Evolutionary conservation across 2,113 vertebrate species (phyloP), one percentile per base, ranked within the genome.

Genomic region (Cryptotis parvus): DNA sequence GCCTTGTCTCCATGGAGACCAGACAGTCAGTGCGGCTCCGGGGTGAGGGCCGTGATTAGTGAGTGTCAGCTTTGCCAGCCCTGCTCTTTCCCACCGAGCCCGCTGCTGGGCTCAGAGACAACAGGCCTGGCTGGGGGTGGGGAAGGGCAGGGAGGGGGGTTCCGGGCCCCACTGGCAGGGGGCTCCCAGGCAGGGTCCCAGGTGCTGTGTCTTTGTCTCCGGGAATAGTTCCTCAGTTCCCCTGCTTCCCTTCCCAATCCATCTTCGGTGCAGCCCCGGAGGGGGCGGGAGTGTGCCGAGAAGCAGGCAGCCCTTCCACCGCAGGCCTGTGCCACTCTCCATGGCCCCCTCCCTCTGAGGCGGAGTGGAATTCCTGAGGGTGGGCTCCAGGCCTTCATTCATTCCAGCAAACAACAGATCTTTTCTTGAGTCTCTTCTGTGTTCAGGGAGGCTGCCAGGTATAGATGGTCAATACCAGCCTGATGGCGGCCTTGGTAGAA

Each of bases 1-100:
- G 98, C 97, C 69, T 96, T 97, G 98, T 98, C 98, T 98, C 98
- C 98, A 98, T 98, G 98, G 98, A 98, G 98, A 98, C 98, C 98
- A 98, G 98, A 98, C 98, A 98, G 97, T 97, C 95, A 97, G 97
- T 97, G 97, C 94, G 95, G 97, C 96, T 97, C 97, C 91, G 84
- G 97, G 98, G 98, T 98, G 97, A 98, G 97, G 97, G 98, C 98
- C 97, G 74, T 96, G 98, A 98, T 98, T 98, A 98, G 98, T 97
- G 98, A 98, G 98, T 98, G 98, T 98, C 98, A 98, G 97, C 92
- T 83, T 97, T 97, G 70, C 97, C 97, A 97, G 96, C 85, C 95
- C 96, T 96, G 97, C 96, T 96, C 97, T 95, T n/a, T 95, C 95
- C 95, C 95, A 94, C 95, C 83, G 85, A 15, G 55, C 95, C 94